Evolutionary conservation across 2,113 vertebrate genomes (phyloP), one percentile per base, ranked within the genome.

Genomic region (Athene noctua): DNA sequence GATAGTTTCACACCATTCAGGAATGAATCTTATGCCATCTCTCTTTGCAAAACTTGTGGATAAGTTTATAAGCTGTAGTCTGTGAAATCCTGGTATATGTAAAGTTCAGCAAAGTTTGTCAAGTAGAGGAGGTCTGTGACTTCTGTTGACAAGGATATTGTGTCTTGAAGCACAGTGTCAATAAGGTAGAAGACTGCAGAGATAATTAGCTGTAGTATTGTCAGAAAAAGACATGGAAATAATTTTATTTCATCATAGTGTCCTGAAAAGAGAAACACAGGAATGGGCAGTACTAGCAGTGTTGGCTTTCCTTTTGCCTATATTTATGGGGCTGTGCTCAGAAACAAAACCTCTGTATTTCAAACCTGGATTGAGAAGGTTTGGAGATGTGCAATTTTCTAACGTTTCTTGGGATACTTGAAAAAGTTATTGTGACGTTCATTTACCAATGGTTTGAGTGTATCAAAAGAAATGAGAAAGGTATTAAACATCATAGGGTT

Each of bases 71-170:
- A 58, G 6, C 36, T 44, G 20, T 13, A 62, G 3, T 10, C 5
- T 36, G 22, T 36, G 62, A 30, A 65, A 71, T 74, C 27, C n/a
- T 83, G 74, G 9, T 26, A 4, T 8, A 4, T 10, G 8, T 36
- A 38, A 5, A 9, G 32, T 38, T 29, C 27, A 42, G n/a, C 36
- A 34, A 34, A 17, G 10, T 11, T 19, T 82, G 49, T 5, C 70
- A 22, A 22, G 34, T 18, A 42, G 58, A 42, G 21, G 11, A 29
- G 9, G 6, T 15, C 52, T 74, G 16, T 23, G 47, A 3, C n/a
- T 61, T 40, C 6, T 80, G n/a, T 17, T 80, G 15, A 4, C 7
- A 1, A 1, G 23, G 40, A 7, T 17, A 10, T 9, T 4, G 6
- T 15, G 15, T 29, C 30, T 23, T 38, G 40, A 58, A 55, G 32